Conservation (phyloP, 2,888 invertebrate genomes). For the Griposia aprilina region DNA sequence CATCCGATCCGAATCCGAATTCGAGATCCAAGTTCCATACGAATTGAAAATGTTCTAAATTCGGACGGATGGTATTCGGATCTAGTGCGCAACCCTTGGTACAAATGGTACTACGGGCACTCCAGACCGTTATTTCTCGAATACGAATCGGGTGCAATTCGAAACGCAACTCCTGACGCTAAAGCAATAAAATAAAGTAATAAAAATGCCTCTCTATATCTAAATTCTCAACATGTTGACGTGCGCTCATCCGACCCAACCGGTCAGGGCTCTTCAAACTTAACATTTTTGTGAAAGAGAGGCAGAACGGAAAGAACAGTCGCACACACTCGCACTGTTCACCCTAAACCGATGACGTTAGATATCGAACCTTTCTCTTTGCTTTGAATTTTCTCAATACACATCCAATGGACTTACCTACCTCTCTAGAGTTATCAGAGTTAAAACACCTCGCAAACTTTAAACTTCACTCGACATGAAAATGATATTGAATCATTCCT, state of each 20-base stretch:
- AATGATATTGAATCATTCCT: slow-evolving; percentile 21
- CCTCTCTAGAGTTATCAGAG: background rate
- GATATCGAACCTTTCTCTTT: background rate
- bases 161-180: background rate
- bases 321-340: slow-evolving; percentile 63
- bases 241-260: slow-evolving; percentile 8
- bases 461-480: background rate
- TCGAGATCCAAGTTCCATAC: too few species aligned
- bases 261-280: slow-evolving; percentile 63
- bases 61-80: too few species aligned
- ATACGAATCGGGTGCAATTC: too few species aligned
- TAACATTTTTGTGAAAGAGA: slow-evolving; percentile 69
- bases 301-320: slow-evolving; percentile 42
- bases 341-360: background rate
- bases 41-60: too few species aligned
- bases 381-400: background rate
- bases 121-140: too few species aligned
- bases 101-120: too few species aligned
- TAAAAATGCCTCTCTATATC: slow-evolving; percentile 31
- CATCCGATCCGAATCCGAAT: too few species aligned
- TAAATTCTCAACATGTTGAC: slow-evolving; percentile 35
- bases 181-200: slow-evolving; percentile 34
- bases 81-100: too few species aligned
- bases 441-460: slow-evolving; percentile 3
- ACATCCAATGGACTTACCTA: background rate